Base-by-base conservation (phyloP, 2,113 vertebrate species). In the Reinhardtius hippoglossoides region DNA sequence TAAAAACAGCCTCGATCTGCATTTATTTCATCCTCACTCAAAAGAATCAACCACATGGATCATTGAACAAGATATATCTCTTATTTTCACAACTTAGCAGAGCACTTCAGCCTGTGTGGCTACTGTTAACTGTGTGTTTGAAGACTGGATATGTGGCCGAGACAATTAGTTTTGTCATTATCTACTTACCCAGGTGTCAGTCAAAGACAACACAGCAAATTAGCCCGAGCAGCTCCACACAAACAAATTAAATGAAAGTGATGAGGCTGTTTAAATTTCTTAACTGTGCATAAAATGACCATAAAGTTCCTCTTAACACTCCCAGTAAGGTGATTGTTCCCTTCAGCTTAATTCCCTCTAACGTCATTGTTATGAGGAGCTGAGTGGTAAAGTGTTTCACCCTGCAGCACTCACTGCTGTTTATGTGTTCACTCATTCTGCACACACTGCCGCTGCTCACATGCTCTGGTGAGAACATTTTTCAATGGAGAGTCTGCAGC, bases 171-270 rank as follows among this genome's bases (percentile, higher is more conserved):
- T 63, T 67, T 23, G 20, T 35, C 16, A 6, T 86, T 65, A 62
- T 68, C 65, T 20, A 12, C 46, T 37, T 58, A 31, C 26, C 56
- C 67, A 10, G 56, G 57, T 77, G 81, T 67, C 64, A 46, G 67
- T 42, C 67, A 60, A 2, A 35, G 55, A 55, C 52, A 40, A 35
- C 56, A 1, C n/a, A 52, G 60, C 70, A 66, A 62, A 74, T 80
- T 62, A 71, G 14, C n/a, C 3, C 4, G 26, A 24, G 50, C 72
- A 31, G 5, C 6, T 7, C 31, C 5, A 4, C 31, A 24, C 54
- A 61, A 64, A 72, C 70, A 68, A 44, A 67, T 81, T 18, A 63
- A 57, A 23, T 27, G 44, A 46, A 74, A 50, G 79, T 50, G 52
- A 67, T 76, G 54, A 18, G 50, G 59, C 31, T 70, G 59, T 66